Evolutionary conservation across 2,888 invertebrate genomes (phyloP), one percentile per base, ranked within the genome.

Genomic region (Platerodrilus igneus): DNA sequence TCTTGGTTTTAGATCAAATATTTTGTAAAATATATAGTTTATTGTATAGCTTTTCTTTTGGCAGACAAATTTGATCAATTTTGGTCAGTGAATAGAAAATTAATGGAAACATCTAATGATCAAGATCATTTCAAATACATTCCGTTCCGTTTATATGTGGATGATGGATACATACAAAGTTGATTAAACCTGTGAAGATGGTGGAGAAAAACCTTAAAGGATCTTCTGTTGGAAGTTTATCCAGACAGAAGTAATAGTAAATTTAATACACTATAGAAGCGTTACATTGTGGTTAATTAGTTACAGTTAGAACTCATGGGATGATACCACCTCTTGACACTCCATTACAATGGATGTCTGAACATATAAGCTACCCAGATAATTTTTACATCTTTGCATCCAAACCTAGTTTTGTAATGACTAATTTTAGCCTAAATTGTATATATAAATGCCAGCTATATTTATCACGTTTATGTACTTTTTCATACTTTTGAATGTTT

Each of bases 51-150:
- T 37, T 33, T 50, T 40, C 36, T 48, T 29, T 46, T 74, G 75
- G 28, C 69, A 89, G 90, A 96, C 66, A 94, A 93, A 70, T 99
- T 97, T 72, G 97, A 99, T 67, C 96, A 96, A 68, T 99, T 99
- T 68, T 99, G 97, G 97, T 85, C 92, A 2, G 86, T 97, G 7
- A 99, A 99, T 66, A 79, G 92, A 53, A 83, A 91, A 61, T 72
- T 99, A 35, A 97, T 97, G 96, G 95, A 95, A 62, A 74, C 81
- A 1, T 77, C 77, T 48, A 81, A 78, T 33, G 85, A 84, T 32
- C 83, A 81, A 58, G 87, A 90, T 56, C 77, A 81, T 35, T 93
- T 94, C 60, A 88, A 86, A 66, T 79, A 88, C 69, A 88, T 95
- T 73, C 94, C 95, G 35, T 80, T 93, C 49, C 79, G 91, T 56